A percentile compares a stretch with the other conserved stretches of the same genome.
phyloP scores from a whole-genome alignment of 1,140 invertebrate species.

The Leptopilina clavipes region DNA sequence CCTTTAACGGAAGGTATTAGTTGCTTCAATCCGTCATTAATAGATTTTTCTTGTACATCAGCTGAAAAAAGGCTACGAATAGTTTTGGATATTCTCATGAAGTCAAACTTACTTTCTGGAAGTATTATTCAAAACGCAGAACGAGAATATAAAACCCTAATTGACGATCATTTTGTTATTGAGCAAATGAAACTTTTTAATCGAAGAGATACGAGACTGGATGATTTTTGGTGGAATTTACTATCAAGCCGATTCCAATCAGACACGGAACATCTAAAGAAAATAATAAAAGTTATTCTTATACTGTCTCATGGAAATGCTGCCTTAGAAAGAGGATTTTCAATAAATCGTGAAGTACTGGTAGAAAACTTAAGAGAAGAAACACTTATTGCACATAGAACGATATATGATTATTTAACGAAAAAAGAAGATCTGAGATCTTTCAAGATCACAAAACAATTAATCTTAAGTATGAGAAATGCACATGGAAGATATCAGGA shows the following conservation, averaged over 20 bases:
- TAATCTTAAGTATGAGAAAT: too few species aligned
- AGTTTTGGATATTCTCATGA: neutral
- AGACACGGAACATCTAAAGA: neutral
- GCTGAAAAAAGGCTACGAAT: conserved; percentile 27
- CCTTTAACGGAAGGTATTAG: neutral
- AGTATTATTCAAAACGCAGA: neutral
- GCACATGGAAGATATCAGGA: too few species aligned
- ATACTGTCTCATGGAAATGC: conserved; percentile 35
- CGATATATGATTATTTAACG: neutral
- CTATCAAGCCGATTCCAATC: neutral
- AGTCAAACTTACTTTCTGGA: neutral
- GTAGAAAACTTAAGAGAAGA: conserved; percentile 37
- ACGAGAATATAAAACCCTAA: neutral
- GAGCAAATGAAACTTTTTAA: conserved; percentile 33
- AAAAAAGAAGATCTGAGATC: conserved; percentile 2
- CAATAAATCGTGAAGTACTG: conserved; percentile 27
- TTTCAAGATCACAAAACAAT: too few species aligned
- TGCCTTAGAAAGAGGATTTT: conserved; percentile 35
- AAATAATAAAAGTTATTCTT: conserved; percentile 9
- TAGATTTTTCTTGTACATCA: conserved; percentile 29
- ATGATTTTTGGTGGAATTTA: conserved; percentile 33
- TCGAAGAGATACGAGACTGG: conserved; percentile 34
- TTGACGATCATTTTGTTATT: neutral
- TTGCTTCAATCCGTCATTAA: neutral
- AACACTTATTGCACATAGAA: conserved; percentile 8